These are phyloP conservation scores for Parnassius orleans DNA, from an alignment of 2,888 invertebrate species.

Conservation along the genomic window DNA sequence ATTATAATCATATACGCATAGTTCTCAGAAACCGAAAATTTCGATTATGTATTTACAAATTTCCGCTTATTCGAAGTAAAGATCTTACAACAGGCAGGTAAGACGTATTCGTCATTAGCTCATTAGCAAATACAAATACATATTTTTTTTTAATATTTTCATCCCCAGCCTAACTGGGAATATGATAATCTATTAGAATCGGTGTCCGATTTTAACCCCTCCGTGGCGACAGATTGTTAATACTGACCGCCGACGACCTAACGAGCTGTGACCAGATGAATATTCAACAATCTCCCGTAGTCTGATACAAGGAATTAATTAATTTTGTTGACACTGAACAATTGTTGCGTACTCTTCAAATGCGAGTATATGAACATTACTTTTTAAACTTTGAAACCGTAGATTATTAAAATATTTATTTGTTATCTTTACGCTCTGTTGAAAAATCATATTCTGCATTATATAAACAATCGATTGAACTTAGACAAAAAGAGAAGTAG, in stretches of 20 bases:
- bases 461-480: too few relatives aligned
- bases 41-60: too few relatives aligned
- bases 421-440: too few relatives aligned
- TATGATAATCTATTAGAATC: constrained; percentile 23
- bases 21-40: too few relatives aligned
- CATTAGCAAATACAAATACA: background rate
- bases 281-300: constrained; percentile 53
- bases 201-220: constrained; percentile 39
- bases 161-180: background rate
- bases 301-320: constrained; percentile 61
- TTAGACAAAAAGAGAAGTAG: too few relatives aligned
- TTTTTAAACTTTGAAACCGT: background rate
- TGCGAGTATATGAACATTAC: background rate
- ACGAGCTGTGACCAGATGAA: constrained; percentile 76
- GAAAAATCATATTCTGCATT: too few relatives aligned
- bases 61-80: too few relatives aligned
- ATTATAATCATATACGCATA: too few relatives aligned
- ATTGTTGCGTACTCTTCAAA: constrained; percentile 11
- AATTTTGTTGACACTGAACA: constrained; percentile 52
- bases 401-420: background rate
- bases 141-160: background rate
- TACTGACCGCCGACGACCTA: constrained; percentile 71
- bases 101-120: too few relatives aligned
- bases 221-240: constrained; percentile 56
- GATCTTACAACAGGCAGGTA: background rate